Percentiles rank a stretch among this genome's conserved stretches.
Conservation (phyloP, 2,797 vertebrate genomes). For the Microctenopoma lineatum region DNA sequence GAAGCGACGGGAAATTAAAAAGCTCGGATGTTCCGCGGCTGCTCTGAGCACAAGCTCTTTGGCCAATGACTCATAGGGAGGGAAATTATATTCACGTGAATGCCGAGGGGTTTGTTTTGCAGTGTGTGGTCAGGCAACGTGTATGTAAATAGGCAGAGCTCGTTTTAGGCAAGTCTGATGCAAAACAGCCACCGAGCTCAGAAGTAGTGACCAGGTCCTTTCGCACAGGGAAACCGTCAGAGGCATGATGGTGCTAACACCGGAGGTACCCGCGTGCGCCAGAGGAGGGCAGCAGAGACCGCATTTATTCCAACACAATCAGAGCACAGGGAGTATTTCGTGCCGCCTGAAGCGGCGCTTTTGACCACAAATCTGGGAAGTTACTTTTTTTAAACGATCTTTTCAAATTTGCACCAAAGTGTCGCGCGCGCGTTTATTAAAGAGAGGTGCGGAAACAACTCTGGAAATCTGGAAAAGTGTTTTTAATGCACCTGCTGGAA, state of each 20-base stretch:
- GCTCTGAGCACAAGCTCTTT: background rate
- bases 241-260: constrained; percentile 1
- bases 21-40: constrained; percentile 6
- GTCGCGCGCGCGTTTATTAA: background rate
- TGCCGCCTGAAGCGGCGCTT: constrained; percentile 8
- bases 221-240: background rate
- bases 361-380: constrained; percentile 3
- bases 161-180: background rate
- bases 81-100: background rate
- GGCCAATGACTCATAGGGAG: constrained; percentile 18
- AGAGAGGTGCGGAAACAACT: background rate
- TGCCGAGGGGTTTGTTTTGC: background rate
- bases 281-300: constrained; percentile 74
- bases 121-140: background rate
- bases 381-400: background rate
- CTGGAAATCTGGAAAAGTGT: background rate
- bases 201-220: too few species aligned
- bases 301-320: fast-evolving
- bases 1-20: constrained; percentile 13
- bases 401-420: background rate
- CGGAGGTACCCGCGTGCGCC: constrained; percentile 5
- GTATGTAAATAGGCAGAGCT: fast-evolving
- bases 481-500: background rate
- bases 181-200: background rate
- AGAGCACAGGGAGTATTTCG: fast-evolving